These are phyloP conservation scores for Stratiomys singularior DNA, from an alignment of 2,888 invertebrate genomes.

Conservation along the genomic window DNA sequence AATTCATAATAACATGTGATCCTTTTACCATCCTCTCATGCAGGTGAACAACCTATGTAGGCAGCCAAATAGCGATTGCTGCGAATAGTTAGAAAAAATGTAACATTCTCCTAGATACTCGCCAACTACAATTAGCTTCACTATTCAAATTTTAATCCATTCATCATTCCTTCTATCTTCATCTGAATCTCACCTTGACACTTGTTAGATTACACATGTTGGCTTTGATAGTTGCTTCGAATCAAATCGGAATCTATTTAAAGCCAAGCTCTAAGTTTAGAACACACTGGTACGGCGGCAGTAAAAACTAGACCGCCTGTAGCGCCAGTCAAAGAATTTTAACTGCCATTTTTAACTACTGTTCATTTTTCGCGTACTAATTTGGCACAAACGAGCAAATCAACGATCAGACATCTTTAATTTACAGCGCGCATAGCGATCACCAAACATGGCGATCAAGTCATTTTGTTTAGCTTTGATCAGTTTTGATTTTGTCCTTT, in stretches of 20 bases:
- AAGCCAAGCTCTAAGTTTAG: neutral
- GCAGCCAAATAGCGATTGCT: no score
- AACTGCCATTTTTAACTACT: slow-evolving; percentile 39
- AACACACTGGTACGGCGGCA: neutral
- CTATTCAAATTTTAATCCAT: neutral
- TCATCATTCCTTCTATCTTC: neutral
- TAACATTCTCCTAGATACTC: neutral
- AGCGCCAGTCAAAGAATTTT: slow-evolving; percentile 16
- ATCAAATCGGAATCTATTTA: neutral
- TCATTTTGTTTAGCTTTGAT: no score
- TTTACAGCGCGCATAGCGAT: neutral
- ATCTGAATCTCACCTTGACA: slow-evolving; percentile 26
- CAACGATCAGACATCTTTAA: neutral
- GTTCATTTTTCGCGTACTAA: slow-evolving; percentile 29
- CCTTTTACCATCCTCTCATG: no score
- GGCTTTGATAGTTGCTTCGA: neutral
- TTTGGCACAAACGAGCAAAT: slow-evolving; percentile 12
- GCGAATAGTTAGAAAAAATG: no score
- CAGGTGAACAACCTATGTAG: no score
- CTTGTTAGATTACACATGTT: slow-evolving; percentile 24
- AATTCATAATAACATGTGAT: no score
- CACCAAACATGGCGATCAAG: neutral
- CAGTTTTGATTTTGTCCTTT: neutral
- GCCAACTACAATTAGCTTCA: slow-evolving; percentile 7
- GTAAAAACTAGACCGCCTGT: slow-evolving; percentile 29